These are phyloP conservation scores for Chironomus tentans DNA, from an alignment of 2,888 invertebrate species.

Conservation along the genomic window DNA sequence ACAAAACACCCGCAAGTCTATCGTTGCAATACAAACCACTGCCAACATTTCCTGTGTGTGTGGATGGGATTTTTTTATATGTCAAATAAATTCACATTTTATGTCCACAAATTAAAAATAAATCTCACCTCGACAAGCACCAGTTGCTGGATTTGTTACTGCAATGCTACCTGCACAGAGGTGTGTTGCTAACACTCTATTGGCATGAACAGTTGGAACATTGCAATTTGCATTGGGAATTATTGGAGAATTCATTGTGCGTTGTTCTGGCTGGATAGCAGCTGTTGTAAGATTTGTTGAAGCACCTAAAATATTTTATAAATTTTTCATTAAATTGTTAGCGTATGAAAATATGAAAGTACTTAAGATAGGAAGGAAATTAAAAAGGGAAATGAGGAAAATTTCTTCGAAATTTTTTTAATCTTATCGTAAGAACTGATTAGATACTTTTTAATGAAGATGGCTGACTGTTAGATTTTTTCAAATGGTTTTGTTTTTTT, in stretches of 20 bases:
- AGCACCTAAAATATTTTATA: neutral
- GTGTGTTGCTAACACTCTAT: neutral
- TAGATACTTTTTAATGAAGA: too few species aligned
- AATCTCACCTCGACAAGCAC: neutral
- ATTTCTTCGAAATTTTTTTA: too few species aligned
- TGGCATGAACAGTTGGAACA: neutral
- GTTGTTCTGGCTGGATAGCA: conserved; percentile 3
- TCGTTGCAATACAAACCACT: conserved; percentile 21
- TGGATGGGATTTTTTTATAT: too few species aligned
- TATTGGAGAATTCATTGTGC: conserved; percentile 12
- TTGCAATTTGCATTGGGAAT: neutral
- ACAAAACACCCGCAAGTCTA: conserved; percentile 16
- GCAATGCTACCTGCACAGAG: conserved; percentile 23
- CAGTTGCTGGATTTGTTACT: neutral
- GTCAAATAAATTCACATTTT: neutral
- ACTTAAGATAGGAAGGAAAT: too few species aligned
- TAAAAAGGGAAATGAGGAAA: too few species aligned
- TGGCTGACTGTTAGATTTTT: too few species aligned
- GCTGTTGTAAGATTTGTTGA: neutral
- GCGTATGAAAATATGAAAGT: too few species aligned
- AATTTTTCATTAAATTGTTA: too few species aligned
- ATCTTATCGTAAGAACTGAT: too few species aligned
- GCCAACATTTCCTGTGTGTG: conserved; percentile 12
- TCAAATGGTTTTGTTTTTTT: too few species aligned
- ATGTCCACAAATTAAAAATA: neutral